Evolutionary conservation across 1,140 invertebrate species (phyloP), one percentile per base, ranked within the genome.

Genomic region (Wasmannia auropunctata): DNA sequence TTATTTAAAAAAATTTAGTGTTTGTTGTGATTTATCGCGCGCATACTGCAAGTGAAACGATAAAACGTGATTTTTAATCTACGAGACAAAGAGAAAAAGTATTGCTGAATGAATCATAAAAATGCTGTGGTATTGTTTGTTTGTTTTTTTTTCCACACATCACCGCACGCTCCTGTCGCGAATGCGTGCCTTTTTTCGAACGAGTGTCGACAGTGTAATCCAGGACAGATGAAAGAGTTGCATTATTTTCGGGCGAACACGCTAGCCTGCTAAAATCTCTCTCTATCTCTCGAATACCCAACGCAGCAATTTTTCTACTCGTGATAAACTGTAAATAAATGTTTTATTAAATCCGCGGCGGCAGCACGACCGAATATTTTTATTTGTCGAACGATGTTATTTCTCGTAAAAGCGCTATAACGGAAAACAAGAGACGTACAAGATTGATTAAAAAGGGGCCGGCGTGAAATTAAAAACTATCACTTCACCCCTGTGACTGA

Each of bases 391-490:
- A 74, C 70, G 51, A 83, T 74, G 67, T 83, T 83, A 83, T 83
- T 83, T 83, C 79, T 83, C 79, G 37, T 83, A 83, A 83, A 83
- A 83, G n/a, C 31, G 79, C 25, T 74, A 16, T n/a, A 74, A 83
- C 67, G 60, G 56, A 83, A 83, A 83, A 83, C 37, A 83, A 60
- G 54, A 37, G 67, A 46, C 14, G 77, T 56, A 56, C 67, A 83
- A 83, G 79, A 83, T 83, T 83, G 79, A 83, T 83, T 83, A 83
- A 83, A 83, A 63, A 11, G 56, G 51, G 88, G 87, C 87, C 81
- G 88, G 90, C 80, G 85, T 85, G 87, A 87, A 92, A 90, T 87
- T 92, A 91, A 90, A 92, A 90, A 90, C 88, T 87, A 88, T 90
- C 91, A 92, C 91, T 91, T 91, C 14, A 28, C 74, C n/a, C 72